These are phyloP conservation scores for Clarias pachynema DNA, from an alignment of 2,797 vertebrate genomes.

Conservation along the genomic window DNA sequence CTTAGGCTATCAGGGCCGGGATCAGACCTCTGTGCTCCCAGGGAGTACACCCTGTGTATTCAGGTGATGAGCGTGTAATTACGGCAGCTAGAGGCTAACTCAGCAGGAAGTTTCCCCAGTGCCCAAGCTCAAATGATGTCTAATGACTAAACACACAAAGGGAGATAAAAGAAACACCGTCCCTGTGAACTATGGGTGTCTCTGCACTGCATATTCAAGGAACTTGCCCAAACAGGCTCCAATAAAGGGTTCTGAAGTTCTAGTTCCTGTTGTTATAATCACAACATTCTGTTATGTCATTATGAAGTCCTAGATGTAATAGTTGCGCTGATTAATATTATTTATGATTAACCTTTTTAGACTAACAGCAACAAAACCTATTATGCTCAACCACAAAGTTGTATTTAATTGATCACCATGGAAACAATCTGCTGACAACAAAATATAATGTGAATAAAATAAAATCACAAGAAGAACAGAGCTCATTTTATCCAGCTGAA, in stretches of 20 bases:
- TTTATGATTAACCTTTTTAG: neutral
- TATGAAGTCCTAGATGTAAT: neutral
- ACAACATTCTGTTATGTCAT: neutral
- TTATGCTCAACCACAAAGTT: neutral
- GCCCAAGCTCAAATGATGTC: conserved; percentile 27
- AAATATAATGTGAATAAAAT: neutral
- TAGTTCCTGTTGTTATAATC: neutral
- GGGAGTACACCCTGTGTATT: conserved; percentile 38
- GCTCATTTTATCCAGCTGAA: neutral
- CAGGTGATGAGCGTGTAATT: conserved; percentile 46
- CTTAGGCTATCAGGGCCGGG: conserved; percentile 23
- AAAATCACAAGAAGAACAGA: neutral
- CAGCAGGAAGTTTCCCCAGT: conserved; percentile 32
- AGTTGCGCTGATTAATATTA: neutral
- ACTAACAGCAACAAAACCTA: neutral
- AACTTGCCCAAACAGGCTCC: conserved; percentile 17
- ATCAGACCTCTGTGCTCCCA: conserved; percentile 20
- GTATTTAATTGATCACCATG: neutral
- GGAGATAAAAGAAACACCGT: conserved; percentile 48
- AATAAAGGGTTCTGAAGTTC: conserved; percentile 17
- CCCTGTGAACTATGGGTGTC: conserved; percentile 29
- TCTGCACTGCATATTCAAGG: neutral
- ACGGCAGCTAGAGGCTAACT: conserved; percentile 34
- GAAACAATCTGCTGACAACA: neutral
- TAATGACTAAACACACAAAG: conserved; percentile 54